A percentile compares a stretch with the other conserved stretches of the same genome.
Conservation (phyloP, 2,888 invertebrate species). For the Sphaerophoria taeniata region DNA sequence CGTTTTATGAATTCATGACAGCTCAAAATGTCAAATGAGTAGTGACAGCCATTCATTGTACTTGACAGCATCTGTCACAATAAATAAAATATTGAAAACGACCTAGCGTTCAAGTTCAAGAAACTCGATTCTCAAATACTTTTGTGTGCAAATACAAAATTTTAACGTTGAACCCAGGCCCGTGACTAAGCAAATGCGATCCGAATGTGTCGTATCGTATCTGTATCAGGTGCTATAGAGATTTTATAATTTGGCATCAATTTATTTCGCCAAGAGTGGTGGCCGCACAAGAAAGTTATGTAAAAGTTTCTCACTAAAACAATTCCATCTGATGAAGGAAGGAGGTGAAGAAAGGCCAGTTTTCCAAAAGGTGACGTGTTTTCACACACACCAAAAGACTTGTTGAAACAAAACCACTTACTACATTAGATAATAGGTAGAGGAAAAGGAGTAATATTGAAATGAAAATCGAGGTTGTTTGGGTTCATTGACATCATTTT, state of each 20-base stretch:
- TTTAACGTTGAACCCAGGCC: too few species aligned
- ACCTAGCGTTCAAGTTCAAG: too few species aligned
- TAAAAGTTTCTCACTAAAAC: conserved; percentile 26
- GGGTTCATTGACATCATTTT: conserved; percentile 65
- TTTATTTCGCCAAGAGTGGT: conserved; percentile 27
- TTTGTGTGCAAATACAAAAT: too few species aligned
- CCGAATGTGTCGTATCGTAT: conserved; percentile 19
- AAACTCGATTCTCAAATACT: too few species aligned
- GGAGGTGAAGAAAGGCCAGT: conserved; percentile 42
- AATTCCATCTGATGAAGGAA: not conserved
- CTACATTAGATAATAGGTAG: conserved; percentile 47
- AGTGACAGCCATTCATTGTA: too few species aligned
- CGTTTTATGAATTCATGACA: too few species aligned
- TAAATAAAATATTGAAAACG: too few species aligned
- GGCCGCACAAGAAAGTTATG: conserved; percentile 47
- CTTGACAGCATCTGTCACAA: too few species aligned
- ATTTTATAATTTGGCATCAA: conserved; percentile 41
- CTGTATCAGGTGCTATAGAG: conserved; percentile 35
- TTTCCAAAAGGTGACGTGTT: conserved; percentile 42
- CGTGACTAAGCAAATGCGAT: not conserved
- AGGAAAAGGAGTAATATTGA: conserved; percentile 4
- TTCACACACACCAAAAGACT: not conserved
- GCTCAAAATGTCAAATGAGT: too few species aligned
- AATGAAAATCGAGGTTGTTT: conserved; percentile 47
- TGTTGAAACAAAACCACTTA: not conserved